Conservation (phyloP, 1,140 invertebrate species). For the Mactra quadrangularis region DNA sequence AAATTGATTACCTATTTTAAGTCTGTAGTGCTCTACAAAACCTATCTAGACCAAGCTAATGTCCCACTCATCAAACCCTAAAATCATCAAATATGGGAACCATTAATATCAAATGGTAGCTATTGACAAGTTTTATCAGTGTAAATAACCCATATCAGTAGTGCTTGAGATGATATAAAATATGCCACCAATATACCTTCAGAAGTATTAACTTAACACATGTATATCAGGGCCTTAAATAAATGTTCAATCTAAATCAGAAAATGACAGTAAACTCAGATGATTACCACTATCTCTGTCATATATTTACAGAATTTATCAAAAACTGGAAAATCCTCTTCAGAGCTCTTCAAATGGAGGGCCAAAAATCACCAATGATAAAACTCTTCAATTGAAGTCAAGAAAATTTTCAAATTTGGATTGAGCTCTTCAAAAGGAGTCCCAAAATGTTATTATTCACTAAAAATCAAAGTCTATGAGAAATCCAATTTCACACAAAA, state of each 20-base stretch:
- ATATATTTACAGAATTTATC: slow-evolving; percentile 36
- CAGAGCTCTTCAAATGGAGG: slow-evolving; percentile 5
- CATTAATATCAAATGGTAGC: too few species aligned
- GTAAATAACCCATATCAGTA: slow-evolving; percentile 27
- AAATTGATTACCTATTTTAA: too few species aligned
- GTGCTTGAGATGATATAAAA: slow-evolving; percentile 42
- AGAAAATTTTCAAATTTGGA: too few species aligned
- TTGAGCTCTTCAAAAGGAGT: too few species aligned
- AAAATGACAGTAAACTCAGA: slow-evolving; percentile 54
- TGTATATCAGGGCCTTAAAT: slow-evolving; percentile 10
- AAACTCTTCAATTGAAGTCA: neutral
- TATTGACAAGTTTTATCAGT: slow-evolving; percentile 2
- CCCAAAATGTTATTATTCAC: too few species aligned
- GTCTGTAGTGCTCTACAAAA: too few species aligned
- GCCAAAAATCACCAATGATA: slow-evolving; percentile 17
- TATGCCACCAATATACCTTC: slow-evolving; percentile 52
- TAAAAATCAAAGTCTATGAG: too few species aligned
- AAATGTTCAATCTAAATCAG: slow-evolving; percentile 6
- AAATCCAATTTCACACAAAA: too few species aligned
- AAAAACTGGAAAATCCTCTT: slow-evolving; percentile 49
- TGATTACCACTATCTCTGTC: slow-evolving; percentile 39
- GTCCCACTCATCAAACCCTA: too few species aligned
- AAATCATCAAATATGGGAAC: too few species aligned
- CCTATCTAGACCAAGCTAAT: too few species aligned
- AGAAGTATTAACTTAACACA: slow-evolving; percentile 35